Percentiles rank a stretch among this genome's conserved stretches.
Conservation (phyloP, 2,797 vertebrate genomes). For the Cyclura pinguis region DNA sequence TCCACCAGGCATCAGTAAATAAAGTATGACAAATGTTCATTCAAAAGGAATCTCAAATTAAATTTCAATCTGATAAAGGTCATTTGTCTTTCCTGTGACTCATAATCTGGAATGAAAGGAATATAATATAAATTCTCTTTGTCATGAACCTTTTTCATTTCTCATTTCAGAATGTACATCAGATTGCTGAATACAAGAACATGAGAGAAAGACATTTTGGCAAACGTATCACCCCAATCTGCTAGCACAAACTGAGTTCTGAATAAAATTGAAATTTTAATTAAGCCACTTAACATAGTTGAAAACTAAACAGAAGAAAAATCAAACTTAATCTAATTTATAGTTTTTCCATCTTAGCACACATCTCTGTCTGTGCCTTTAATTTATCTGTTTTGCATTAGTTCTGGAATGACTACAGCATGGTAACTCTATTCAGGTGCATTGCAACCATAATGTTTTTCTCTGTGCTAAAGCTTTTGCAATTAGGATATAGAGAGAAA, state of each 20-base stretch:
- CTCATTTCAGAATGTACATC: conserved; percentile 73
- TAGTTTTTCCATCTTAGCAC: background rate
- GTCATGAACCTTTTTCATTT: conserved; percentile 63
- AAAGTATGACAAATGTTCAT: conserved; percentile 57
- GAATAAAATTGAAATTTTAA: conserved; percentile 69
- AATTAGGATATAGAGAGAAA: background rate
- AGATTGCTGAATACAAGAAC: conserved; percentile 72
- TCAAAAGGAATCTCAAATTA: conserved; percentile 63
- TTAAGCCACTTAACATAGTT: conserved; percentile 50
- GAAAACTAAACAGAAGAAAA: conserved; percentile 35
- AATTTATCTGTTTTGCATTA: conserved; percentile 2
- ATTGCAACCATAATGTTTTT: background rate
- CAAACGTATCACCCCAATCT: conserved; percentile 50
- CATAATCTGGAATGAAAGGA: conserved; percentile 65
- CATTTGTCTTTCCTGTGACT: conserved; percentile 67
- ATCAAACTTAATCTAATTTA: conserved; percentile 20
- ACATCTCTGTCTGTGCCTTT: background rate
- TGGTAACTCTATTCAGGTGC: background rate
- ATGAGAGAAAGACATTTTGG: conserved; percentile 51
- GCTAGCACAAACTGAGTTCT: conserved; percentile 61
- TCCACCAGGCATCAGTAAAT: conserved; percentile 55
- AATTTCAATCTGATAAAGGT: conserved; percentile 63
- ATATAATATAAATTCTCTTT: conserved; percentile 65
- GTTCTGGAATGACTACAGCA: background rate
- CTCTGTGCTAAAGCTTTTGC: background rate